Evolutionary conservation across 2,888 invertebrate species (phyloP).

Genomic region (Scaptomyza flava): DNA sequence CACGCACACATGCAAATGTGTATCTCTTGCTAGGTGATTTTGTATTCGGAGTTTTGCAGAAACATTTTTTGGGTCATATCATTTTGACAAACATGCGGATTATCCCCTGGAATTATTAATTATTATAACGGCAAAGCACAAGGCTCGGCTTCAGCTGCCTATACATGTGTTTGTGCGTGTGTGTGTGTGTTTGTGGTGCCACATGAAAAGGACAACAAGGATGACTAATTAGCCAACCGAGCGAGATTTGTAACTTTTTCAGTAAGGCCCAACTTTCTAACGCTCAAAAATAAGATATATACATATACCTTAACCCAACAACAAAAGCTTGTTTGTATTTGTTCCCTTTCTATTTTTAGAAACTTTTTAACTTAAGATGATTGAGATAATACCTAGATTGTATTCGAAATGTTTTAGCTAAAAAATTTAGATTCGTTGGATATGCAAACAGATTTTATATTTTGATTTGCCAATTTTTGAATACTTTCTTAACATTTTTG

Average conservation of each 20-base stretch:
- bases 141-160: conserved; percentile 51
- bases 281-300: too few species aligned
- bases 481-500: too few species aligned
- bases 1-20: conserved; percentile 11
- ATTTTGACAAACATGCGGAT: conserved; percentile 78
- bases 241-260: conserved; percentile 42
- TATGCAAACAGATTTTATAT: too few species aligned
- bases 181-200: conserved; percentile 13
- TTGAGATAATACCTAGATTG: too few species aligned
- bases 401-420: too few species aligned
- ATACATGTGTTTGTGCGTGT: conserved; percentile 10
- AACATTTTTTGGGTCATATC: conserved; percentile 67
- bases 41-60: conserved; percentile 34
- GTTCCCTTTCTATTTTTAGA: too few species aligned
- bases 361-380: conserved; percentile 5
- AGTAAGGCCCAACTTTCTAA: background rate
- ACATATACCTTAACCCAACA: too few species aligned
- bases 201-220: conserved; percentile 48
- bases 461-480: too few species aligned
- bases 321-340: too few species aligned
- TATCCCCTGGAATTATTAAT: conserved; percentile 80
- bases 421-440: too few species aligned
- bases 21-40: conserved; percentile 46
- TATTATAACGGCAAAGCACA: conserved; percentile 73
- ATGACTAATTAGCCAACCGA: conserved; percentile 53